phyloP scores from a whole-genome alignment of 2,888 invertebrate genomes.

The Beris morrisii region DNA sequence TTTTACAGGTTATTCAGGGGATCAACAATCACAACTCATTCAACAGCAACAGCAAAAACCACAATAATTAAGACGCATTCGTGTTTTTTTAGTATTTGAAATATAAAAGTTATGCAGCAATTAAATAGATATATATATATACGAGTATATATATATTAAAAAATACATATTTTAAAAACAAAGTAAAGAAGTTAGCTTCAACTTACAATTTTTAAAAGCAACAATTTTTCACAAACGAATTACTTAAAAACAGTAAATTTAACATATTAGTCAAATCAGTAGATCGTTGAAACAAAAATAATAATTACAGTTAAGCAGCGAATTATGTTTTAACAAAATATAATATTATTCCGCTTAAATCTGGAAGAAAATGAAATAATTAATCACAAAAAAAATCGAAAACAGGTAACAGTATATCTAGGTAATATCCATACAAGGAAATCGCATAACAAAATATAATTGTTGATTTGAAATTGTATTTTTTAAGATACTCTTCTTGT shows the following conservation, averaged over 20 bases:
- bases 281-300: background rate
- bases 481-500: background rate
- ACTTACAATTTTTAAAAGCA: constrained; percentile 18
- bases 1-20: constrained; percentile 36
- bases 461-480: constrained; percentile 1
- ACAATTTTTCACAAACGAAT: constrained; percentile 11
- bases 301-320: background rate
- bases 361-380: no score
- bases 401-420: background rate
- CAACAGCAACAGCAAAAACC: constrained; percentile 32
- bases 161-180: constrained; percentile 5
- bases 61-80: constrained; percentile 10
- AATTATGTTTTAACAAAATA: constrained; percentile 3
- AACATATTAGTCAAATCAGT: no score
- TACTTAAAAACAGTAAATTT: background rate
- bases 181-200: constrained; percentile 3
- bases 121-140: constrained; percentile 9
- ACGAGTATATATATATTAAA: background rate
- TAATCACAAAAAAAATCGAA: background rate
- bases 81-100: no score
- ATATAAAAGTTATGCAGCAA: constrained; percentile 1
- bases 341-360: background rate
- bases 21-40: constrained; percentile 26
- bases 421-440: constrained; percentile 2
- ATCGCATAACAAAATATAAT: background rate